Conservation (phyloP, 2,888 invertebrate species). For the Eulithis testata region DNA sequence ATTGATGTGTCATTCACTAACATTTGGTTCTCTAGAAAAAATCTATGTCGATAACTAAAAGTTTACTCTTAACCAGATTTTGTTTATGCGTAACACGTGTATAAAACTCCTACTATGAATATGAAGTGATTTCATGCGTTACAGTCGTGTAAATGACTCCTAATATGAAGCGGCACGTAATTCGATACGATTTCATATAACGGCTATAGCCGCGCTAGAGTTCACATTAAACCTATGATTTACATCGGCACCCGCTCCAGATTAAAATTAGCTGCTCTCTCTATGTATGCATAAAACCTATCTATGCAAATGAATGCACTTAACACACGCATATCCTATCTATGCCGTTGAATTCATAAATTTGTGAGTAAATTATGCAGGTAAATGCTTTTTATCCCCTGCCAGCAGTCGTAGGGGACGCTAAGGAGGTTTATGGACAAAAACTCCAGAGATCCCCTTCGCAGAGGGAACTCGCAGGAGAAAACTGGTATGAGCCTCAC, state of each 20-base stretch:
- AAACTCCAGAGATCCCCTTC: no score
- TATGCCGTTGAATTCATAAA: neutral
- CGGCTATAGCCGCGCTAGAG: slow-evolving; percentile 49
- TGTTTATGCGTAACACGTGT: neutral
- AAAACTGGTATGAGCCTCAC: no score
- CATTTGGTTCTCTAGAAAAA: no score
- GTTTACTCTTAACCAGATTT: no score
- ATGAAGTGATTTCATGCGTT: no score
- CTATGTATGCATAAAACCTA: slow-evolving; percentile 8
- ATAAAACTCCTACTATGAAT: slow-evolving; percentile 10
- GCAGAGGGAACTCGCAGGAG: no score
- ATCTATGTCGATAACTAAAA: no score
- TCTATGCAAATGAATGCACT: slow-evolving; percentile 4
- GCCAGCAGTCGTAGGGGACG: no score
- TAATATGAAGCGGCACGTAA: slow-evolving; percentile 12
- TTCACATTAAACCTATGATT: slow-evolving; percentile 45
- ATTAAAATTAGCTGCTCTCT: slow-evolving; percentile 32
- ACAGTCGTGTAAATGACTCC: slow-evolving; percentile 6
- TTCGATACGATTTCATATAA: slow-evolving; percentile 12
- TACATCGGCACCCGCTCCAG: slow-evolving; percentile 26
- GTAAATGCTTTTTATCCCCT: no score
- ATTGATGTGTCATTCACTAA: no score
- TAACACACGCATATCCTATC: neutral
- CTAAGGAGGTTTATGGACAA: no score
- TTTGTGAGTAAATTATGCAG: no score